A percentile compares a stretch with the other conserved stretches of the same genome.
Evolutionary conservation across 1,140 invertebrate genomes (phyloP).

Genomic region (Achatina immaculata): DNA sequence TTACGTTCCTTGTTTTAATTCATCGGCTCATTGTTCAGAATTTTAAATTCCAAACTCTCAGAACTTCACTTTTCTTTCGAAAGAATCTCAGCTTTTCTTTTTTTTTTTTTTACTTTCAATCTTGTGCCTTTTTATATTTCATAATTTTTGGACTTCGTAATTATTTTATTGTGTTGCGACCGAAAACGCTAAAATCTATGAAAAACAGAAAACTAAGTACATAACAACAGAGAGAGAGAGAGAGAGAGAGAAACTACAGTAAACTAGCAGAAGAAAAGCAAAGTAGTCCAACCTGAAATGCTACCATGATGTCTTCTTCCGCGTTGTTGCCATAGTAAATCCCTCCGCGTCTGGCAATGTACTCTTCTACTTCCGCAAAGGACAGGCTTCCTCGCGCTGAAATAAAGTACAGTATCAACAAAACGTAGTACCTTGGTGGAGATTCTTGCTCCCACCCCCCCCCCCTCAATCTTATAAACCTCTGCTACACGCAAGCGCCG

Average conservation of each 20-base stretch:
- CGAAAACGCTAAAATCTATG: too few species aligned
- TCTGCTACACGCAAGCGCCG: neutral
- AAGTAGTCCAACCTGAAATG: conserved; percentile 49
- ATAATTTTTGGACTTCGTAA: too few species aligned
- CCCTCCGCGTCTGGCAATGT: conserved; percentile 51
- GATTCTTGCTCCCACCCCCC: neutral
- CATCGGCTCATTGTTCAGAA: too few species aligned
- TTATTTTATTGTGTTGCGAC: too few species aligned
- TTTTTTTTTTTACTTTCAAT: too few species aligned
- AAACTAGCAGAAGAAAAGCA: neutral
- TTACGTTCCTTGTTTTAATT: too few species aligned
- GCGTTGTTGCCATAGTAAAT: conserved; percentile 51
- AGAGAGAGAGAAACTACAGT: neutral
- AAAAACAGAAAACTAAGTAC: too few species aligned
- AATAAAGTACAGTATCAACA: conserved; percentile 25
- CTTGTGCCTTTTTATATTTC: too few species aligned
- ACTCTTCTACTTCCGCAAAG: conserved; percentile 54
- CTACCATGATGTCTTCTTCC: conserved; percentile 56
- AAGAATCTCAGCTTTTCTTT: too few species aligned
- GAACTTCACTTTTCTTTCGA: too few species aligned
- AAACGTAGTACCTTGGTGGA: neutral
- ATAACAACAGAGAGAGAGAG: neutral
- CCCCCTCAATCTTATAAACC: neutral
- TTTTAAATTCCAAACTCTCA: too few species aligned
- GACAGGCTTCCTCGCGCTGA: conserved; percentile 53